Percentiles rank a stretch among this genome's conserved stretches.
phyloP scores from a whole-genome alignment of 2,113 vertebrate species.

The Machaerirhynchus nigripectus region DNA sequence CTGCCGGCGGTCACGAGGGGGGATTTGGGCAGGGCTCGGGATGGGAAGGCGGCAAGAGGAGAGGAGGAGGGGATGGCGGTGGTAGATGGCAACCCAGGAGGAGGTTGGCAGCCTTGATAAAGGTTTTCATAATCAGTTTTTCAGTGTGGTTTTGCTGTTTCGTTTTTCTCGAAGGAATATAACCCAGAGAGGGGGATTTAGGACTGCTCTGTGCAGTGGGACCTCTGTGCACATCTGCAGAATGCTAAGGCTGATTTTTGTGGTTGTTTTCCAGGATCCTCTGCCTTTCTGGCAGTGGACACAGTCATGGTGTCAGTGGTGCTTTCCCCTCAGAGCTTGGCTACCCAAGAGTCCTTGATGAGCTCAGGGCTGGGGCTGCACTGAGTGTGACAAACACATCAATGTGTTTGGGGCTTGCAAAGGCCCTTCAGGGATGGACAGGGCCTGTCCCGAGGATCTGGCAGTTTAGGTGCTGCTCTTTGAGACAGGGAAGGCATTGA shows the following conservation, averaged over 20 bases:
- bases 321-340: neutral
- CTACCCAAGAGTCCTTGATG: neutral
- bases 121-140: neutral
- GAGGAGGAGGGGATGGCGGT: neutral
- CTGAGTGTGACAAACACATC: neutral
- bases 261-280: neutral
- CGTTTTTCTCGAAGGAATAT: neutral
- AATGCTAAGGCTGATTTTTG: neutral
- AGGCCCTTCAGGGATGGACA: neutral
- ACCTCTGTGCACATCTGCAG: neutral
- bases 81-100: neutral
- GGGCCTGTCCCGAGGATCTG: neutral
- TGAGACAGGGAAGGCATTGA: neutral
- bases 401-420: neutral
- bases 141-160: rapidly evolving
- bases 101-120: neutral
- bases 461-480: neutral
- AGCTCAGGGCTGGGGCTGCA: neutral
- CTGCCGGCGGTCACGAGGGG: neutral
- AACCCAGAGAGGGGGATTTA: neutral
- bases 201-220: neutral
- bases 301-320: rapidly evolving
- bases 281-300: rapidly evolving
- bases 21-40: neutral
- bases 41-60: neutral